A percentile compares a stretch with the other conserved stretches of the same genome.
Evolutionary conservation across 2,797 vertebrate genomes (phyloP).

Genomic region (Xenentodon cancila): DNA sequence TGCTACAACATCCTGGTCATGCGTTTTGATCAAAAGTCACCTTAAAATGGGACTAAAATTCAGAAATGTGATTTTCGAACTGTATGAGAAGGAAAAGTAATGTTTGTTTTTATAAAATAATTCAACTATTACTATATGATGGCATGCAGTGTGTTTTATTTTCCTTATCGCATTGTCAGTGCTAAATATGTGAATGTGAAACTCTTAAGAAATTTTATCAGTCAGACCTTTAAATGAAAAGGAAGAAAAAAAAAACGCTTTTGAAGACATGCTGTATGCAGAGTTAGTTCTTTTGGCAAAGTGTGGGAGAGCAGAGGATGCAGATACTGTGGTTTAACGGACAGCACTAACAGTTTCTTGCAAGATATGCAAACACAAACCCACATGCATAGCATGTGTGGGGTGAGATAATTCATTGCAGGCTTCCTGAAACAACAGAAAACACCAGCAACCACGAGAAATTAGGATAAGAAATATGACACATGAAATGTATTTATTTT

Average conservation of each 20-base stretch:
- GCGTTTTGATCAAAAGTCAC: constrained; percentile 1
- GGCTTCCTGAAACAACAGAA: constrained; percentile 64
- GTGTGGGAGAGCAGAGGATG: constrained; percentile 43
- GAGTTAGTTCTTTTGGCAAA: constrained; percentile 17
- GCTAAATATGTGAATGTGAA: constrained; percentile 6
- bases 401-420: constrained; percentile 55
- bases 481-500: constrained; percentile 39
- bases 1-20: constrained; percentile 10
- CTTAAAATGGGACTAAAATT: too few relatives aligned
- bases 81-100: background rate
- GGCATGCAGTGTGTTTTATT: constrained; percentile 2
- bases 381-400: constrained; percentile 27
- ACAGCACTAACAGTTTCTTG: constrained; percentile 35
- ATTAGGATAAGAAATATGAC: constrained; percentile 19
- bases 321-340: constrained; percentile 66
- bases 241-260: background rate
- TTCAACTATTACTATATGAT: background rate
- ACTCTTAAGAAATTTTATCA: constrained; percentile 9
- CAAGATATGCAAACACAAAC: constrained; percentile 45
- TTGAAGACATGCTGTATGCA: background rate
- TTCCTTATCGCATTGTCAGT: background rate
- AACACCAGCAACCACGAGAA: background rate
- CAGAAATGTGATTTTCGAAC: constrained; percentile 14
- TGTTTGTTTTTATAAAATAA: constrained; percentile 12
- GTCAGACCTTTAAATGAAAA: constrained; percentile 3